phyloP scores from a whole-genome alignment of 2,797 vertebrate species.

The Acipenser transmontanus region DNA sequence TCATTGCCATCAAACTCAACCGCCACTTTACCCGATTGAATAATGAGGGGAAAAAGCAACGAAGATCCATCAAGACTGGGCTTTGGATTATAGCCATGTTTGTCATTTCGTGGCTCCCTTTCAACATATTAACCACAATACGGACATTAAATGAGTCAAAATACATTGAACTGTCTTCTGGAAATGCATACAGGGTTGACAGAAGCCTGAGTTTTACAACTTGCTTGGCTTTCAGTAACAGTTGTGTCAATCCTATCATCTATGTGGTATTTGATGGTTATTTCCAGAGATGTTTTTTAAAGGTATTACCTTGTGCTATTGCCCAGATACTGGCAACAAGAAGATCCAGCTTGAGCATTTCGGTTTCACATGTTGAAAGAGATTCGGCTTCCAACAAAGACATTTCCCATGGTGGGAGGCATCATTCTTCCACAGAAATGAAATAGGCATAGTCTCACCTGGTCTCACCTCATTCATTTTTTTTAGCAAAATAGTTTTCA shows the following conservation, averaged over 20 bases:
- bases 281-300: constrained; percentile 1
- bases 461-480: too few species aligned
- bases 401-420: too few species aligned
- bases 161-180: neutral
- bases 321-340: neutral
- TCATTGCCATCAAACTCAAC: constrained; percentile 13
- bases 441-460: too few species aligned
- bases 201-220: constrained; percentile 4
- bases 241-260: constrained; percentile 20
- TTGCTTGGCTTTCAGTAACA: constrained; percentile 22
- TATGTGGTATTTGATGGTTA: constrained; percentile 16
- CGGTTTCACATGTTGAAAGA: too few species aligned
- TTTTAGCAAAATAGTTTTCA: too few species aligned
- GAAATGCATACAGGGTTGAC: neutral
- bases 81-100: constrained; percentile 21
- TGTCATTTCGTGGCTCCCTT: constrained; percentile 17
- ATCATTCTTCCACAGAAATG: too few species aligned
- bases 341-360: too few species aligned
- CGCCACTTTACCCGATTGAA: constrained; percentile 10
- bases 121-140: constrained; percentile 12
- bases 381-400: too few species aligned
- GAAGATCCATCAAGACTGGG: constrained; percentile 14
- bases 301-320: neutral
- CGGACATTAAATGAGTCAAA: neutral
- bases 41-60: constrained; percentile 3